phyloP scores from a whole-genome alignment of 2,888 invertebrate species.

The Drosophila nr. perissopoda region DNA sequence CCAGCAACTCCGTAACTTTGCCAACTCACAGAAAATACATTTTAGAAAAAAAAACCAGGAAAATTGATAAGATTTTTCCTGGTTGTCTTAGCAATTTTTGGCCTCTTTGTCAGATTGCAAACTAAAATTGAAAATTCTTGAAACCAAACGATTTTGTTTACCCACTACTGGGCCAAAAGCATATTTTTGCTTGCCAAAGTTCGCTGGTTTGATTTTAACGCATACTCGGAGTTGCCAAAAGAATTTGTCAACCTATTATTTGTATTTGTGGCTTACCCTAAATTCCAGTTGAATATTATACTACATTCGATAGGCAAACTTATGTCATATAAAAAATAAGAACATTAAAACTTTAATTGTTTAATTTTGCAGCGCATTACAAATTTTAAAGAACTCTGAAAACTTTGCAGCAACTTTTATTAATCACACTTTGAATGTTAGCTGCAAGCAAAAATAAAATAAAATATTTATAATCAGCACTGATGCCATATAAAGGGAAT shows the following conservation, averaged over 20 bases:
- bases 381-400: constrained; percentile 2
- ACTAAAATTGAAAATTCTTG: constrained; percentile 73
- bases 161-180: constrained; percentile 38
- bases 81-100: constrained; percentile 54
- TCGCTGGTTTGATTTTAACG: constrained; percentile 41
- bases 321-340: not conserved
- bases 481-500: not conserved
- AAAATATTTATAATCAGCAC: not conserved
- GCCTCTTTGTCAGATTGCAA: constrained; percentile 67
- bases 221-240: constrained; percentile 31
- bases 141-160: constrained; percentile 71
- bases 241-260: constrained; percentile 40
- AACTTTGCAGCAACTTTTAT: constrained; percentile 17
- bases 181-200: constrained; percentile 29
- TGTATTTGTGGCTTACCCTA: constrained; percentile 19
- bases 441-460: not conserved
- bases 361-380: not conserved
- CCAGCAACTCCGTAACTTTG: constrained; percentile 55
- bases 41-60: constrained; percentile 14
- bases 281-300: not conserved
- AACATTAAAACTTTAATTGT: constrained; percentile 1
- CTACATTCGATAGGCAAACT: not conserved
- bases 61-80: constrained; percentile 68
- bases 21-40: constrained; percentile 29
- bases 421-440: constrained; percentile 11